Percentiles rank a stretch among this genome's conserved stretches.
These are phyloP conservation scores for Phocoena phocoena DNA, from an alignment of 2,113 vertebrate genomes.

Conservation along the genomic window DNA sequence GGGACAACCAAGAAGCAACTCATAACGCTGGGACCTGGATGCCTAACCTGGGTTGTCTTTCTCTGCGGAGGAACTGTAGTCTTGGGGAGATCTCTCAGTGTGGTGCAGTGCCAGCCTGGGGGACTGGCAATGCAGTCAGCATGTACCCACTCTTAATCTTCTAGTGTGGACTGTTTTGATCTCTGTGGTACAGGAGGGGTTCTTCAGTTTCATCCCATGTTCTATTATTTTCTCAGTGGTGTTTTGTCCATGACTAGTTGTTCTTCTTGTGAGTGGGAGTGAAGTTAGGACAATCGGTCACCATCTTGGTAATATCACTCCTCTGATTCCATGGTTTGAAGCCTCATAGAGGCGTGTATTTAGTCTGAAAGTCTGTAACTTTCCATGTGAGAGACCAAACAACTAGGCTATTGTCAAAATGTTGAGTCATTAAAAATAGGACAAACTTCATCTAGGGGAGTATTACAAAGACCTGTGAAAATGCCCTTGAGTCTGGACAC, in stretches of 20 bases:
- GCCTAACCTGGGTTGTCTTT: not conserved
- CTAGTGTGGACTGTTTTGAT: not conserved
- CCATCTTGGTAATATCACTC: not conserved
- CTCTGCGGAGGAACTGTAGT: not conserved
- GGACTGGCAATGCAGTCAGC: not conserved
- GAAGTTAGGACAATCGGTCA: not conserved
- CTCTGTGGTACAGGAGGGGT: not conserved
- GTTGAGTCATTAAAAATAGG: not conserved
- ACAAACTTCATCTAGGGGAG: not conserved
- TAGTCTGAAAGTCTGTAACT: not conserved
- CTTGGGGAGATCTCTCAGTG: not conserved
- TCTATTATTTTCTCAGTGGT: not conserved
- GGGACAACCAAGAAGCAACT: not conserved
- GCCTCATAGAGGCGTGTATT: not conserved
- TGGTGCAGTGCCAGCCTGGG: not conserved
- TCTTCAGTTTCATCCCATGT: not conserved
- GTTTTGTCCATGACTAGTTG: not conserved
- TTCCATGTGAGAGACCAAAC: not conserved
- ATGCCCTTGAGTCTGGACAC: not conserved
- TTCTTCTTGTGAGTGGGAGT: not conserved
- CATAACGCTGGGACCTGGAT: not conserved
- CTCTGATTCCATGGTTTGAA: not conserved
- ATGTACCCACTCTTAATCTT: not conserved
- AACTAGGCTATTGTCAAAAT: not conserved
- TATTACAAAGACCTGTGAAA: not conserved